phyloP scores from a whole-genome alignment of 1,140 invertebrate genomes.

The Chymomyza costata region DNA sequence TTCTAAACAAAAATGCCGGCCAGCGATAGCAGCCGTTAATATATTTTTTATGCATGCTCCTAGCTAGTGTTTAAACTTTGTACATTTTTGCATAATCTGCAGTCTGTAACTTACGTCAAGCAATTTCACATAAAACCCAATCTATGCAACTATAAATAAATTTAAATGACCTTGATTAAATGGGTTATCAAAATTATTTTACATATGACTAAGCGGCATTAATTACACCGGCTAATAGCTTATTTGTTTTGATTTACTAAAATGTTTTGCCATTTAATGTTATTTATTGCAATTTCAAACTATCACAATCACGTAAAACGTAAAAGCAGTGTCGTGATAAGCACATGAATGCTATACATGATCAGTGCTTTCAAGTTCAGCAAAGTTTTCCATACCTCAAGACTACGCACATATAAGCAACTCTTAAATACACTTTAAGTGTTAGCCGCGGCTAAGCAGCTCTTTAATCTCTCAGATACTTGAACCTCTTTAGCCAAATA shows the following conservation, averaged over 20 bases:
- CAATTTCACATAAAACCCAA: constrained; percentile 18
- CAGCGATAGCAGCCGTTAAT: no score
- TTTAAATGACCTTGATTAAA: constrained; percentile 26
- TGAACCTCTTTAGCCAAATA: constrained; percentile 31
- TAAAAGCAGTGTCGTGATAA: constrained; percentile 49
- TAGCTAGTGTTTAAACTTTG: no score
- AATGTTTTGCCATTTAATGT: no score
- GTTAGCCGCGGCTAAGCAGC: constrained; percentile 3
- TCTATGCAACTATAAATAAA: constrained; percentile 27
- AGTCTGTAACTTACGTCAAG: constrained; percentile 28
- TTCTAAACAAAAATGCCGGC: background rate
- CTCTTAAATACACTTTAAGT: background rate
- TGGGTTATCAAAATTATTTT: constrained; percentile 40
- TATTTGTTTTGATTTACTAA: constrained; percentile 24
- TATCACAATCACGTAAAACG: constrained; percentile 45
- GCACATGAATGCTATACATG: constrained; percentile 57
- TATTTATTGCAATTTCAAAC: constrained; percentile 26
- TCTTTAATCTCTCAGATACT: constrained; percentile 36
- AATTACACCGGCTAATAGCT: constrained; percentile 1
- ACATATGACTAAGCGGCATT: constrained; percentile 23
- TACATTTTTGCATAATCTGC: no score
- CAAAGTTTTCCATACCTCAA: constrained; percentile 20
- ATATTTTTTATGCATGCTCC: no score
- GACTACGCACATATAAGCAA: background rate
- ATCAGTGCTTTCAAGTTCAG: constrained; percentile 53